Evolutionary conservation across 1,140 invertebrate species (phyloP).

Genomic region (Harlomillsia oculata): DNA sequence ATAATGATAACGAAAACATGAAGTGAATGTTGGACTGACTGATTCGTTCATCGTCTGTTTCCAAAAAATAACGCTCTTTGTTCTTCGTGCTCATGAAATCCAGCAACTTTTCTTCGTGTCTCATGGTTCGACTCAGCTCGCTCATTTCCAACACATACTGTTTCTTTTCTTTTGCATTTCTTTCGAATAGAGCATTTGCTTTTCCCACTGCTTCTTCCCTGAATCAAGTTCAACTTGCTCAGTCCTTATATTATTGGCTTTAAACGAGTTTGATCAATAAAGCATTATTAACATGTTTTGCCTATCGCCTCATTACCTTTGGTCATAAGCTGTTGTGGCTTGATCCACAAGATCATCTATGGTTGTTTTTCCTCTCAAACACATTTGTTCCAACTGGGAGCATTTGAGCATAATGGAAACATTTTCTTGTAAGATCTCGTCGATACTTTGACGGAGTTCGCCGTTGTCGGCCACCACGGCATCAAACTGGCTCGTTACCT

Average conservation of each 20-base stretch:
- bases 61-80: conserved; percentile 28
- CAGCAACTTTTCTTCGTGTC: conserved; percentile 33
- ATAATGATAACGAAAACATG: background rate
- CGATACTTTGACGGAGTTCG: conserved; percentile 15
- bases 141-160: conserved; percentile 29
- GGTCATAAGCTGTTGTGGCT: conserved; percentile 28
- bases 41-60: conserved; percentile 30
- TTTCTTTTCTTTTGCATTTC: conserved; percentile 33
- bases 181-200: conserved; percentile 23
- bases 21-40: conserved; percentile 11
- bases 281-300: no score
- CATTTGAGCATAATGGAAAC: conserved; percentile 19
- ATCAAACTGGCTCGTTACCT: conserved; percentile 34
- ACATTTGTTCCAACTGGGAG: conserved; percentile 14
- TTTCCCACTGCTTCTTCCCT: conserved; percentile 33
- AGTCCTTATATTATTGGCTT: no score
- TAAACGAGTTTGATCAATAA: no score
- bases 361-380: conserved; percentile 14
- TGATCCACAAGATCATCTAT: conserved; percentile 30
- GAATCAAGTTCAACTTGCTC: no score
- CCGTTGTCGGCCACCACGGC: conserved; percentile 29
- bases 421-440: conserved; percentile 27
- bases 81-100: conserved; percentile 34
- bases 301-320: no score
- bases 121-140: conserved; percentile 28